Evolutionary conservation across 2,797 vertebrate genomes (phyloP), one percentile per base, ranked within the genome.

Genomic region (Fratercula arctica): DNA sequence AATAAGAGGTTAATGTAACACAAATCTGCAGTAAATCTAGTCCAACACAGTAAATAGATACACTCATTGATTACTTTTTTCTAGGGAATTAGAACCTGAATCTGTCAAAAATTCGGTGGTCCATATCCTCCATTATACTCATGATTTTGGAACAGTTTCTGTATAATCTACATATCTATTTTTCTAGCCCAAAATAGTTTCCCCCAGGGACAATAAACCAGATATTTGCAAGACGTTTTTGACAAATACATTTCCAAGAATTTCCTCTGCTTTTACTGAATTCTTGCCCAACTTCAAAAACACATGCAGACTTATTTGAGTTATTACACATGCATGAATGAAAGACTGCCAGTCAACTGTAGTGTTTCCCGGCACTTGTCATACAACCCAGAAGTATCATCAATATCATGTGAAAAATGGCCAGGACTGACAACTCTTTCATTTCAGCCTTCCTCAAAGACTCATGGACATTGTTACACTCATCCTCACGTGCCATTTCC

Each of bases 401-500:
- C 54, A 87, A 3, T 25, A 43, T 13, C 51, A 51, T 28, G 24
- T n/a, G 29, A 43, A 82, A 69, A 89, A 43, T 13, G 8, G 13
- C 21, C 87, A 73, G n/a, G 31, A 29, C 11, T 9, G 46, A 56
- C 41, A 70, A 41, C 3, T 66, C 12, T 45, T 6, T n/a, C 7
- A 33, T 82, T 89, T 46, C 74, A 89, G 19, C 29, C 50, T 85
- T 86, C 45, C 37, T 78, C 29, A 61, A 45, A 84, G 48, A n/a
- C 35, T n/a, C 24, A 5, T 1, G 53, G 33, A 10, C 24, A 37
- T 4, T 63, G 21, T 48, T 16, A 59, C 20, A 13, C 13, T 67
- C 46, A 37, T 20, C 29, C 39, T 69, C 39, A 72, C 0, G 0
- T 46, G 24, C 13, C 10, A 23, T 28, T 50, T 63, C 35, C n/a